Evolutionary conservation across 2,113 vertebrate genomes (phyloP).

Genomic region (Seriola aureovittata): DNA sequence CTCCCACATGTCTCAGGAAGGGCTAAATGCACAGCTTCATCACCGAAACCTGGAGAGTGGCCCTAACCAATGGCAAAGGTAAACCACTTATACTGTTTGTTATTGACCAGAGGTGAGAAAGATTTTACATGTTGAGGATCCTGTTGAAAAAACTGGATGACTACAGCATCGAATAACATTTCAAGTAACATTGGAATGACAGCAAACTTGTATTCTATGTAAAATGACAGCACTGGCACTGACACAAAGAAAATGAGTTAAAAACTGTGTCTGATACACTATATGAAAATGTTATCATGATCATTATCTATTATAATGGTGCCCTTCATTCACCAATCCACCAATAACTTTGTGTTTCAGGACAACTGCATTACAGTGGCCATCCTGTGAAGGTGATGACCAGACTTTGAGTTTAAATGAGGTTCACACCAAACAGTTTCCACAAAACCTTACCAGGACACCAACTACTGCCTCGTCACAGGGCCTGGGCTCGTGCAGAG

Average conservation of each 20-base stretch:
- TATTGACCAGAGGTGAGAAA: not conserved
- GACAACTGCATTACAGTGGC: slow-evolving; percentile 25
- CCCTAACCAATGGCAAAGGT: slow-evolving; percentile 52
- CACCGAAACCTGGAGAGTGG: slow-evolving; percentile 3
- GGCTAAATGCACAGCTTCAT: not conserved
- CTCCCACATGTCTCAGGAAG: not conserved
- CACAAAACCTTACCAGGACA: slow-evolving; percentile 27
- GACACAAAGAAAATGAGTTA: not conserved
- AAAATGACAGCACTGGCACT: not conserved
- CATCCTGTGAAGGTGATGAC: slow-evolving; percentile 41
- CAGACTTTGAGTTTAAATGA: slow-evolving; percentile 46
- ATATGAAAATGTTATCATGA: too few species aligned
- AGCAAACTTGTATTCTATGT: not conserved
- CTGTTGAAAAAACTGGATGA: not conserved
- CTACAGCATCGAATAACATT: not conserved
- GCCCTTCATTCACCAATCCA: not conserved
- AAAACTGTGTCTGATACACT: not conserved
- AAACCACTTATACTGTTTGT: not conserved
- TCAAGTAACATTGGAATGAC: too few species aligned
- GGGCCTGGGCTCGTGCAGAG: slow-evolving; percentile 40
- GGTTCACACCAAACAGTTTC: slow-evolving; percentile 6
- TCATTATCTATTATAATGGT: not conserved
- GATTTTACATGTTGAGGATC: not conserved
- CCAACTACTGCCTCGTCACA: slow-evolving; percentile 23
- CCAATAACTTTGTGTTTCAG: slow-evolving; percentile 59